phyloP scores from a whole-genome alignment of 2,888 invertebrate species.

The Macrosoma leucophasiata region DNA sequence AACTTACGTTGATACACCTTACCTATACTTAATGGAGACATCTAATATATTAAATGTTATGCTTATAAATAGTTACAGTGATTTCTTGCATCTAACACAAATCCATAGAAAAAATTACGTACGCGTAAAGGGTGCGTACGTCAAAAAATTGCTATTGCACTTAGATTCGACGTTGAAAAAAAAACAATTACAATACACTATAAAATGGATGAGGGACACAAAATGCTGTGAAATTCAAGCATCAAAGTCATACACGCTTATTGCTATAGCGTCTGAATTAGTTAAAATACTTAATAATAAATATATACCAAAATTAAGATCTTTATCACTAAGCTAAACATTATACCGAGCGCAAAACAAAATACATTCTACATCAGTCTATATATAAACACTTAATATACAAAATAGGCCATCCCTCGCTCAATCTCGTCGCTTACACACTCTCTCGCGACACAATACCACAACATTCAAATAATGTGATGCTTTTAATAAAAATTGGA shows the following conservation, averaged over 20 bases:
- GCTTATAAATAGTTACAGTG: slow-evolving; percentile 63
- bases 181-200: too few species aligned
- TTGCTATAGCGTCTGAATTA: too few species aligned
- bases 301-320: not conserved
- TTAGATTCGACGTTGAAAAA: too few species aligned
- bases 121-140: too few species aligned
- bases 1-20: slow-evolving; percentile 65
- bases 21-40: slow-evolving; percentile 65
- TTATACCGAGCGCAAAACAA: slow-evolving; percentile 19
- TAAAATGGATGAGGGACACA: too few species aligned
- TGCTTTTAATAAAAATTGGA: too few species aligned
- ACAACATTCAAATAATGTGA: slow-evolving; percentile 8
- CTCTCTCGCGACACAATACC: too few species aligned
- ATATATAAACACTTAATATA: slow-evolving; percentile 45
- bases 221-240: too few species aligned
- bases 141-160: too few species aligned
- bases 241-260: too few species aligned
- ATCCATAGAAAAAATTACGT: slow-evolving; percentile 36
- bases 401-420: slow-evolving; percentile 47
- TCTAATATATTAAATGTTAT: slow-evolving; percentile 71
- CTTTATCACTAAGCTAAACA: slow-evolving; percentile 18
- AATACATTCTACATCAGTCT: slow-evolving; percentile 43
- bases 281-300: not conserved
- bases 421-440: too few species aligned
- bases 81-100: slow-evolving; percentile 42